These are phyloP conservation scores for Vicugna pacos DNA, from an alignment of 2,113 vertebrate genomes.

Conservation along the genomic window DNA sequence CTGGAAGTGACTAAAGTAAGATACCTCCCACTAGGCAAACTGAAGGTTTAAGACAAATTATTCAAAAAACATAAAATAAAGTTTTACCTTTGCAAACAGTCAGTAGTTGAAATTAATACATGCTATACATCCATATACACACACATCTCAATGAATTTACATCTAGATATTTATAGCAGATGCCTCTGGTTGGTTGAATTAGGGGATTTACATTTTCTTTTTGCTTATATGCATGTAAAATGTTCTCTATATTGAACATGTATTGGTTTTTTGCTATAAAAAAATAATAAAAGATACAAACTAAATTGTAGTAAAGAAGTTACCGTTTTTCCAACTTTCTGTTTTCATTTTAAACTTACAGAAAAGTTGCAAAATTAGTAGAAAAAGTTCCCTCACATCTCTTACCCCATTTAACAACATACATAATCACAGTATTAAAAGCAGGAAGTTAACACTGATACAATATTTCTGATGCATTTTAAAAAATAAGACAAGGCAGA, in stretches of 20 bases:
- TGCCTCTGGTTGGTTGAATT: not conserved
- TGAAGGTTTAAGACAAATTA: slow-evolving; percentile 7
- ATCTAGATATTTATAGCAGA: not conserved
- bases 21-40: not conserved
- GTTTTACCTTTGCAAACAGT: not conserved
- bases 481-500: slow-evolving; percentile 13
- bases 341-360: slow-evolving; percentile 49
- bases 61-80: not conserved
- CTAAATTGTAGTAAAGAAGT: slow-evolving; percentile 8
- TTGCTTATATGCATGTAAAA: not conserved
- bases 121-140: not conserved
- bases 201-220: slow-evolving; percentile 29
- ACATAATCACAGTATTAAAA: slow-evolving; percentile 10
- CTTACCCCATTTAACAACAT: not conserved
- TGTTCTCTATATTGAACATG: not conserved
- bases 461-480: not conserved
- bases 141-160: not conserved
- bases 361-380: not conserved
- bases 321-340: not conserved
- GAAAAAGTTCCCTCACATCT: not conserved
- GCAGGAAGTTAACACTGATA: not conserved
- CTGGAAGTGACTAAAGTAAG: not conserved
- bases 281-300: slow-evolving; percentile 25
- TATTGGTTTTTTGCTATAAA: slow-evolving; percentile 8
- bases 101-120: not conserved